Base-by-base conservation (phyloP, 2,888 invertebrate genomes). In the Eulithis prunata region DNA sequence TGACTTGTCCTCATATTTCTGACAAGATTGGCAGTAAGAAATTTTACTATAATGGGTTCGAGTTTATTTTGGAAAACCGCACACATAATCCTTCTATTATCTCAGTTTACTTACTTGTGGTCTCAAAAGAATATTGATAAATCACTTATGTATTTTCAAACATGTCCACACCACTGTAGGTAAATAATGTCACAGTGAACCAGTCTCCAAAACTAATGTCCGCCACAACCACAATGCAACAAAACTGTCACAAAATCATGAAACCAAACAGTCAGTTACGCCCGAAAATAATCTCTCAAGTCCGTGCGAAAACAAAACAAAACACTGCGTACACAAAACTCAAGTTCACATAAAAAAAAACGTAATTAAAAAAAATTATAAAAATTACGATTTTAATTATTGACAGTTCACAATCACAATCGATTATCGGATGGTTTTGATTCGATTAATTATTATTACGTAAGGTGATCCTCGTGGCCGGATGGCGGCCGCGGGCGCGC, bases 391-490 rank as follows among this genome's bases (percentile, higher is more conserved):
- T 68, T 56, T 41, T 52, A 78, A 81, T 80, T 79, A 86, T 86
- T 74, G 83, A 87, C 78, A 86, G 87, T 89, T 89, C 83, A 87
- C 85, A 83, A 85, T 82, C 88, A 89, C 89, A 86, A 92, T 91
- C 90, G 89, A 92, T 91, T 86, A 87, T 90, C 88, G 88, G 85
- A 82, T 75, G 81, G 77, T 82, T 85, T 83, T 84, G 86, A 87
- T 87, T 85, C 86, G 87, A 88, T 90, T 83, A 87, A 81, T 89
- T 86, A 78, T 84, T 84, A 85, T 90, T 91, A 91, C 91, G 91
- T 91, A 91, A 91, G 91, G 86, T 80, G 81, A 82, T 84, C 83
- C 80, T 81, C 72, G 71, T 76, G 79, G 72, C 79, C 83, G 82
- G 78, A 80, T 75, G 83, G 81, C 21, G 78, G 76, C 81, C 84